Evolutionary conservation across 2,113 vertebrate species (phyloP).

Genomic region (Craseonycteris thonglongyai): DNA sequence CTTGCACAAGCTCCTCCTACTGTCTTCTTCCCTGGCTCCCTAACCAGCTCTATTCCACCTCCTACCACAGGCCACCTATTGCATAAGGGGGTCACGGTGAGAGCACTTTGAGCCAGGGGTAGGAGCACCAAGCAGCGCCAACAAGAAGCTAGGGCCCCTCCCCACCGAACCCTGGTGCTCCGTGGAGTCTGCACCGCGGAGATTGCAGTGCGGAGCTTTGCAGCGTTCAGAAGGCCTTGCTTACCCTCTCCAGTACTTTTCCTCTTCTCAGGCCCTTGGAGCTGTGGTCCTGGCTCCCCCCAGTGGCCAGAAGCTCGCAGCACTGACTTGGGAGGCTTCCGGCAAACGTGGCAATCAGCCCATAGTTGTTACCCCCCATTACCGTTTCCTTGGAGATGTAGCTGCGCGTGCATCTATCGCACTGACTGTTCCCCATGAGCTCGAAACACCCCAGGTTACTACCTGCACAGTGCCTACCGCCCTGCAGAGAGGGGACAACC

Average conservation of each 20-base stretch:
- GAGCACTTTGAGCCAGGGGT: neutral
- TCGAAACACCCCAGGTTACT: neutral
- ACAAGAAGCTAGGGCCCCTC: neutral
- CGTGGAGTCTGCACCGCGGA: neutral
- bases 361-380: neutral
- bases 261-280: neutral
- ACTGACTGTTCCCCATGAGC: neutral
- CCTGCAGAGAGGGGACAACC: accelerated
- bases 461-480: neutral
- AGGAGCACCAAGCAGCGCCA: neutral
- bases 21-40: neutral
- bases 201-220: neutral
- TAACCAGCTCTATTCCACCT: accelerated
- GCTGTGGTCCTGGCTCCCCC: neutral
- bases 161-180: neutral
- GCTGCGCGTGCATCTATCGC: neutral
- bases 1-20: neutral
- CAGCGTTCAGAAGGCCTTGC: neutral
- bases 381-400: neutral
- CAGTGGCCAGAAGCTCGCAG: constrained; percentile 1
- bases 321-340: neutral
- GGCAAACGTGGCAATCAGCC: neutral
- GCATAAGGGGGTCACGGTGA: neutral
- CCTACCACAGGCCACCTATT: neutral
- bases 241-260: constrained; percentile 38